phyloP scores from a whole-genome alignment of 2,888 invertebrate species.

The Willowsia nigromaculata region DNA sequence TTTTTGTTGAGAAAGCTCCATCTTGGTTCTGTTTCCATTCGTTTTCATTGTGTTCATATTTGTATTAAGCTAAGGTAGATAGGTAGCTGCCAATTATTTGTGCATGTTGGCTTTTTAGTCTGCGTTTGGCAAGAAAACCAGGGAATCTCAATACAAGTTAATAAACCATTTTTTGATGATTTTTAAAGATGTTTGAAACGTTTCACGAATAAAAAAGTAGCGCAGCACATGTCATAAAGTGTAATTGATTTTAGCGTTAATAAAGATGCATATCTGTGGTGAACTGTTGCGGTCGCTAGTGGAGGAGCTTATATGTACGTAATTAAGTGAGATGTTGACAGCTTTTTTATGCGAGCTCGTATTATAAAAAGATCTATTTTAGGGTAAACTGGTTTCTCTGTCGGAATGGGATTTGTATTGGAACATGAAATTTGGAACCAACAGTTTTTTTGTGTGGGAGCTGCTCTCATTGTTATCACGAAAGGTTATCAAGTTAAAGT shows the following conservation, averaged over 20 bases:
- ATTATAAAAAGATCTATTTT: not conserved
- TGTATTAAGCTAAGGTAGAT: too few species aligned
- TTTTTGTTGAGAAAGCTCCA: not conserved
- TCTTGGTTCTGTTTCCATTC: not conserved
- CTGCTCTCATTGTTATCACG: not conserved
- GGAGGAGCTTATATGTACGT: not conserved
- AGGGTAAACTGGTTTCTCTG: not conserved
- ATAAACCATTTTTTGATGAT: not conserved
- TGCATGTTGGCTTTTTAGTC: not conserved
- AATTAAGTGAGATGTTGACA: not conserved
- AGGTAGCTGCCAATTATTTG: not conserved
- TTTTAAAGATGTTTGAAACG: not conserved
- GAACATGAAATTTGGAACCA: constrained; percentile 16
- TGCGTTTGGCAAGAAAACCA: not conserved
- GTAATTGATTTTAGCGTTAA: not conserved
- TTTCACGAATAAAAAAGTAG: not conserved
- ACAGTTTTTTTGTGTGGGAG: not conserved
- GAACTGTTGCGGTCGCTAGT: not conserved
- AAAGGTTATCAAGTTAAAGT: not conserved
- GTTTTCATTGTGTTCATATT: not conserved
- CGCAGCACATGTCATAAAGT: not conserved
- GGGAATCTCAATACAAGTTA: not conserved
- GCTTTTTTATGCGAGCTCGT: not conserved
- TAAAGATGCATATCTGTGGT: not conserved
- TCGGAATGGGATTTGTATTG: not conserved